Evolutionary conservation across 2,888 invertebrate species (phyloP), one percentile per base, ranked within the genome.

Genomic region (Eupithecia insigniata): DNA sequence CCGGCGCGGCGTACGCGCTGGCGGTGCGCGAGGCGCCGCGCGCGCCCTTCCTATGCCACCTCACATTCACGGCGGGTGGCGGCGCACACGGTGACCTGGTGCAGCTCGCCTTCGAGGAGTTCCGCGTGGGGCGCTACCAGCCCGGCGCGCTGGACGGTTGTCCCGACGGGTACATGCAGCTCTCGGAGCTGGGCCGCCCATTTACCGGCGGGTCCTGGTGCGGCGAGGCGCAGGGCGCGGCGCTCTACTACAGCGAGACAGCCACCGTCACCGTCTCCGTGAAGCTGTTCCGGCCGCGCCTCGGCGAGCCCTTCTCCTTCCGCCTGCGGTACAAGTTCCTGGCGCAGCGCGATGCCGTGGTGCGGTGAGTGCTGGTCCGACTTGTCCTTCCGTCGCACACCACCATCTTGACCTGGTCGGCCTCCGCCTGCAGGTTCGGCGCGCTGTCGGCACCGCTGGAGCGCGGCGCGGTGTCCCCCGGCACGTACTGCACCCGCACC

Each of bases 161-260:
- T 89, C 97, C 97, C 18, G 98, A 98, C 88, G 98, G 98, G 68
- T 97, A 97, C 92, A 97, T 98, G 96, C 97, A 97, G 94, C 95
- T 98, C 79, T 97, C 97, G 82, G 98, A 98, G 93, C 95, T 98
- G 80, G 97, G 97, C 28, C 95, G 97, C 60, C 98, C 98, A 22
- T 97, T 97, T 92, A 97, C 97, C 36, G 98, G 98, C 62, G 98
- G 98, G 76, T 97, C 97, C 28, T 98, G 98, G 98, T 98, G 98
- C 90, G 98, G 98, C 72, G 95, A 96, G 71, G 97, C 97, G 64
- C 96, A 96, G 36, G 97, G 97, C 74, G 96, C 96, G 46, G 97
- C 98, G 72, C 96, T 97, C 70, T 98, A 98, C 91, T 98, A 97
- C 94, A 98, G 98, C 90, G 98, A 98, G 95, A 98, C 98, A 71